phyloP scores from a whole-genome alignment of 1,140 invertebrate genomes.

The Drosophila teissieri region DNA sequence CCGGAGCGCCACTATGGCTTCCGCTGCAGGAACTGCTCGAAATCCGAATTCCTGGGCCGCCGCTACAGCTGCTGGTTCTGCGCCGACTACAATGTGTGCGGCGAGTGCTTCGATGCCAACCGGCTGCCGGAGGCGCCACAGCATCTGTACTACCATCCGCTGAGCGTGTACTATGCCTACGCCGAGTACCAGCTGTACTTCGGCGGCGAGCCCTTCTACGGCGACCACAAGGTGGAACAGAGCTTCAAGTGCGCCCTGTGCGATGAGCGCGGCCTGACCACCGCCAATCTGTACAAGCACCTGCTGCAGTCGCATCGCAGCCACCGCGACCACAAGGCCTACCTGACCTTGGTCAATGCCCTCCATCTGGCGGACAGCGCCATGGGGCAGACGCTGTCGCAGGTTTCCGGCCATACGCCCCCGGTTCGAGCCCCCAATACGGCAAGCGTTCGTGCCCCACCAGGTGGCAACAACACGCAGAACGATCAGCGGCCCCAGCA shows the following conservation, averaged over 20 bases:
- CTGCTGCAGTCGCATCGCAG: not conserved
- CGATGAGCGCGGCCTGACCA: not conserved
- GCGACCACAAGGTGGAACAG: not conserved
- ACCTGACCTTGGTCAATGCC: not conserved
- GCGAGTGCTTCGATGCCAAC: not conserved
- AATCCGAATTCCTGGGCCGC: not conserved
- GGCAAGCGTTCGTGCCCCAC: too few relatives aligned
- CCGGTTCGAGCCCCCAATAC: not conserved
- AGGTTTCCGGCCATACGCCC: too few relatives aligned
- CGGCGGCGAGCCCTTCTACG: not conserved
- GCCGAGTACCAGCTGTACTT: not conserved
- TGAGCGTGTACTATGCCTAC: not conserved
- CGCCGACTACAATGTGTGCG: not conserved
- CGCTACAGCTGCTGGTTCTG: not conserved
- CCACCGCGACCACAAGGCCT: not conserved
- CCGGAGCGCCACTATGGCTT: not conserved
- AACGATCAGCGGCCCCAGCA: too few relatives aligned
- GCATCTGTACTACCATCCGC: not conserved
- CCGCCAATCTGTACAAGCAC: not conserved
- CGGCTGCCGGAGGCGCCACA: not conserved
- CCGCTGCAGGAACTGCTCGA: not conserved
- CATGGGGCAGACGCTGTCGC: not conserved
- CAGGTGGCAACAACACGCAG: not conserved
- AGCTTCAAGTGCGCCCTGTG: not conserved
- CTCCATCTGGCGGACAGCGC: not conserved